A percentile compares a stretch with the other conserved stretches of the same genome.
Conservation (phyloP, 2,797 vertebrate genomes). For the Tenualosa thibaudeaui region DNA sequence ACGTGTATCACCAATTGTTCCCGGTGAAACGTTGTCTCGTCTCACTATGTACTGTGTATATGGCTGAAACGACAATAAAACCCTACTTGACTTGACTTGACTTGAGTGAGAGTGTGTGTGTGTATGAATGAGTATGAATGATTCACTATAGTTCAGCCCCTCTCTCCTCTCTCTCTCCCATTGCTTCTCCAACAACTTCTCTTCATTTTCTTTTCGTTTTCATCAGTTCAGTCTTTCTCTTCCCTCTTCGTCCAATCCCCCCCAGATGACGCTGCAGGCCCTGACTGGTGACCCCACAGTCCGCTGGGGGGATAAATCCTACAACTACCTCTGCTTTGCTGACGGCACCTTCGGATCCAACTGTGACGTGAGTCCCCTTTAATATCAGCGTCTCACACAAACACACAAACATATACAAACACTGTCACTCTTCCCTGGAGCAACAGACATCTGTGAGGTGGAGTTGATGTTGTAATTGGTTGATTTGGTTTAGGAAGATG, state of each 20-base stretch:
- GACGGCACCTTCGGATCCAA: slow-evolving; percentile 83
- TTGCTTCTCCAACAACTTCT: background rate
- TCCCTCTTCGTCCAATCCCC: background rate
- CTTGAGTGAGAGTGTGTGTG: too few relatives aligned
- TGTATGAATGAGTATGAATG: too few relatives aligned
- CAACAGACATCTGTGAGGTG: too few relatives aligned
- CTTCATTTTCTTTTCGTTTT: background rate
- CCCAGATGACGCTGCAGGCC: slow-evolving; percentile 71
- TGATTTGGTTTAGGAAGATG: too few relatives aligned
- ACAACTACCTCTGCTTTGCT: slow-evolving; percentile 80
- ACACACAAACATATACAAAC: background rate
- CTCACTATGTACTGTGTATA: too few relatives aligned
- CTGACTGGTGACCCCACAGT: slow-evolving; percentile 81
- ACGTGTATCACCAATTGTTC: too few relatives aligned
- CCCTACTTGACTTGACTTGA: too few relatives aligned
- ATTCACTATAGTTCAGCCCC: too few relatives aligned
- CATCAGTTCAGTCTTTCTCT: too few relatives aligned
- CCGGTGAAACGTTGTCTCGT: too few relatives aligned
- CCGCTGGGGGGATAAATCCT: slow-evolving; percentile 98
- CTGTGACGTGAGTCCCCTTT: slow-evolving; percentile 85
- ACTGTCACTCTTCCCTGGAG: background rate
- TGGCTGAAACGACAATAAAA: too few relatives aligned
- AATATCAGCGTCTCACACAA: background rate
- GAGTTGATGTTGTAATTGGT: too few relatives aligned
- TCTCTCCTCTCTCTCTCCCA: background rate